phyloP scores from a whole-genome alignment of 2,113 vertebrate genomes.

The Indicator maculatus region DNA sequence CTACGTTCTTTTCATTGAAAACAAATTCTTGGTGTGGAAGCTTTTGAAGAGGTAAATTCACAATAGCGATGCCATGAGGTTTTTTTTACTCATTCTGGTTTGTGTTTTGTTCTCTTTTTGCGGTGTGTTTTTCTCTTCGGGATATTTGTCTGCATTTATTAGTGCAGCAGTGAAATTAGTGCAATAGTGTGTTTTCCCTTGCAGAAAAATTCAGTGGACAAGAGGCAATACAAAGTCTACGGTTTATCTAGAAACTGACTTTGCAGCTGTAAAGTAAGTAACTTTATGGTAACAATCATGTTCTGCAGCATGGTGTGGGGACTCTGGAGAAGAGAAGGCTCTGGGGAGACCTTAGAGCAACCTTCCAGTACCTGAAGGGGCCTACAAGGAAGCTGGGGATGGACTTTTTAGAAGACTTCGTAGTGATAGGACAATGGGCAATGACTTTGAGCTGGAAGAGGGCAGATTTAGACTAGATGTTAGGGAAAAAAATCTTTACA shows the following conservation, averaged over 20 bases:
- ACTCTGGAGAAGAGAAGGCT: neutral
- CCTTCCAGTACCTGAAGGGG: too few relatives aligned
- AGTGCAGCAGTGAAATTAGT: neutral
- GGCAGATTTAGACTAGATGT: too few relatives aligned
- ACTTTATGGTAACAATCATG: fast-evolving
- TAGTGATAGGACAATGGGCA: too few relatives aligned
- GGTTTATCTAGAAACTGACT: neutral
- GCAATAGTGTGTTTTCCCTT: neutral
- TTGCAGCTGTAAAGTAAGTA: neutral
- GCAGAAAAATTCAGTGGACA: neutral
- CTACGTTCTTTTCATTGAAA: neutral
- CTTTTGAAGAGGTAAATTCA: neutral
- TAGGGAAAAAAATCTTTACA: too few relatives aligned
- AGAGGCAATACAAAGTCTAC: neutral
- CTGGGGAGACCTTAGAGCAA: too few relatives aligned
- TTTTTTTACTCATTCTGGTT: neutral
- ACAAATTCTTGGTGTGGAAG: neutral
- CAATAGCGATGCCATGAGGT: neutral
- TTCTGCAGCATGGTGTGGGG: neutral
- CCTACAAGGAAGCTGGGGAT: too few relatives aligned
- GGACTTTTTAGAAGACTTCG: too few relatives aligned
- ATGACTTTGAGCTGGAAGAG: too few relatives aligned
- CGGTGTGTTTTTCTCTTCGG: neutral
- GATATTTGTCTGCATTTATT: neutral
- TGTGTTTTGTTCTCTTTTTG: neutral